phyloP scores from a whole-genome alignment of 92 coral and sea anemone species.

The Paramuricea clavata region DNA sequence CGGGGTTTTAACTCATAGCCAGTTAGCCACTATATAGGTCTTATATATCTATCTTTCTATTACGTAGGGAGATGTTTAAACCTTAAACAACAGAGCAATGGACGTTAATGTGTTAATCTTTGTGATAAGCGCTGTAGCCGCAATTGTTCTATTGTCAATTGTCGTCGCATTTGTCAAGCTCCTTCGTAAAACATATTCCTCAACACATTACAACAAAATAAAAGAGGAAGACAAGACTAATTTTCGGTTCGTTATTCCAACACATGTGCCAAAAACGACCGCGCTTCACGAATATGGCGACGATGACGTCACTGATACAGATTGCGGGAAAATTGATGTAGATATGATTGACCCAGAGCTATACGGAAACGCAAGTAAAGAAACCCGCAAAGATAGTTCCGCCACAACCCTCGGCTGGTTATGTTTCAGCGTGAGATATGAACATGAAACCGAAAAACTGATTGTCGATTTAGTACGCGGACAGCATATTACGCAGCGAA shows the following conservation, averaged over 20 bases:
- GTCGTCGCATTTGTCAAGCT: background rate
- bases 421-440: constrained; percentile 5
- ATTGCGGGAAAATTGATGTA: background rate
- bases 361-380: background rate
- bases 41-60: background rate
- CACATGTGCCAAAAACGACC: background rate
- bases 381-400: background rate
- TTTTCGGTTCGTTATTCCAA: background rate
- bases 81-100: background rate
- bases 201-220: constrained; percentile 3
- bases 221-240: background rate
- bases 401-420: background rate
- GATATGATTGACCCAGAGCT: constrained; percentile 1
- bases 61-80: background rate
- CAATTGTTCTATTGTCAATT: background rate
- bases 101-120: background rate
- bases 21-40: no score
- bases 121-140: background rate
- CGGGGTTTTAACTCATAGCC: background rate
- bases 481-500: background rate
- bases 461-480: background rate
- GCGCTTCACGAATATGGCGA: background rate
- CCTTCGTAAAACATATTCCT: background rate
- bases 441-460: background rate
- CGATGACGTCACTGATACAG: background rate